These are phyloP conservation scores for Odontamblyopus rebecca DNA, from an alignment of 2,797 vertebrate genomes.

Conservation along the genomic window DNA sequence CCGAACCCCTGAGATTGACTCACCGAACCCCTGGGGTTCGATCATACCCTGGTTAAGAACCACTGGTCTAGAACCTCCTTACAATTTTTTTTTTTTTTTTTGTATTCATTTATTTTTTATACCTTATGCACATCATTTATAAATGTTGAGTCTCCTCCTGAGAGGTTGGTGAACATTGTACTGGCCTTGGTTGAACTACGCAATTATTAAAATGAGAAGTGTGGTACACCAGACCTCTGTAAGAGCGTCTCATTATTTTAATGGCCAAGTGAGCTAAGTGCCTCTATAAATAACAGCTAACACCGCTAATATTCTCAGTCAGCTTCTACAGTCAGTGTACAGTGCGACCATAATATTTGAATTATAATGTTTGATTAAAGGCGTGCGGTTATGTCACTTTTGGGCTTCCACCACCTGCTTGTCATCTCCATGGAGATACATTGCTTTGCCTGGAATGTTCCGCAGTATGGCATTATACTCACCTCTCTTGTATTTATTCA, in stretches of 20 bases:
- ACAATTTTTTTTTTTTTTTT: too few species aligned
- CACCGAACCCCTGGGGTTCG: too few species aligned
- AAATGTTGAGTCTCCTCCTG: not conserved
- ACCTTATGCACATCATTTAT: not conserved
- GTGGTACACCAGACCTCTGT: not conserved
- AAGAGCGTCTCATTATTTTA: not conserved
- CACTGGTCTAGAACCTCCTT: too few species aligned
- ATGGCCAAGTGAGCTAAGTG: not conserved
- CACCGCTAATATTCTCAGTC: not conserved
- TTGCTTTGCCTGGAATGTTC: too few species aligned
- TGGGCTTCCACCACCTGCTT: too few species aligned
- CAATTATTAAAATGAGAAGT: not conserved
- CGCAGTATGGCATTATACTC: too few species aligned
- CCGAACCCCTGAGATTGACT: too few species aligned
- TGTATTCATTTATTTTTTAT: not conserved
- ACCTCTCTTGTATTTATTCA: too few species aligned
- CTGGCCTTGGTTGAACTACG: not conserved
- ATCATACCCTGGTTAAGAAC: too few species aligned
- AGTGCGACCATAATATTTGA: not conserved
- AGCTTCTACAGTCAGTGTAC: not conserved
- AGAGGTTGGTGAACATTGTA: not conserved
- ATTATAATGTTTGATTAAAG: not conserved
- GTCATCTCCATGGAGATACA: too few species aligned
- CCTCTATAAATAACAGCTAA: slow-evolving; percentile 1
- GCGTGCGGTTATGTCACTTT: too few species aligned